Percentiles rank a stretch among this genome's conserved stretches.
phyloP scores from a whole-genome alignment of 1,140 invertebrate genomes.

The Phymorhynchus buccinoides region DNA sequence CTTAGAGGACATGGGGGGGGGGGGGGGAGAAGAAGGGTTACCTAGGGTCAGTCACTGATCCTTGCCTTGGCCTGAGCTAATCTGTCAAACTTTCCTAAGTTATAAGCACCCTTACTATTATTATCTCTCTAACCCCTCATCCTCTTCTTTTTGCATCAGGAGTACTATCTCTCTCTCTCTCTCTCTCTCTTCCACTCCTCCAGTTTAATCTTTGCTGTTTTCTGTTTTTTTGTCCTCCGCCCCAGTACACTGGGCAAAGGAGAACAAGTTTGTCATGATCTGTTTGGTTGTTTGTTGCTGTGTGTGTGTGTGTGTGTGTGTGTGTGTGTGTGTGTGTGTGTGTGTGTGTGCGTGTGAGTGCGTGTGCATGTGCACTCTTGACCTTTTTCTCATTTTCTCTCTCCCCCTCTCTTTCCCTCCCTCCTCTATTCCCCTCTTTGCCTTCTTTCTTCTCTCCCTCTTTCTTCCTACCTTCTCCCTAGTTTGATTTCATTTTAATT shows the following conservation, averaged over 20 bases:
- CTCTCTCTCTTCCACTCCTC: background rate
- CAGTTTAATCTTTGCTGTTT: no score
- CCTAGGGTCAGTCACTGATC: background rate
- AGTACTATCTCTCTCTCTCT: background rate
- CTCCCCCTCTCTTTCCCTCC: no score
- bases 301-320: conserved; percentile 5
- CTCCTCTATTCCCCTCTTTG: no score
- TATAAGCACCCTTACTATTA: no score
- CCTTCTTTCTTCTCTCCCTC: no score
- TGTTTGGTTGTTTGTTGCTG: background rate
- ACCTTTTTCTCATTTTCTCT: no score
- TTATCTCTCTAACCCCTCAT: background rate
- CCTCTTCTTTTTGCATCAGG: background rate
- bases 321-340: conserved; percentile 10
- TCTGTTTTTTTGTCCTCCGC: no score
- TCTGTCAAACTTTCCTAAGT: background rate
- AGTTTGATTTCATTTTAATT: no score
- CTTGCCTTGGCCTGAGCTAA: background rate
- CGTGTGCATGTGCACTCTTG: background rate
- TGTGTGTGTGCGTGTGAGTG: conserved; percentile 1
- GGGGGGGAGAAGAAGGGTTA: no score
- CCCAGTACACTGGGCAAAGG: no score
- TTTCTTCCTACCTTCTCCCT: no score
- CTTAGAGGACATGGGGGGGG: background rate
- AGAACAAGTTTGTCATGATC: background rate